Conservation (phyloP, 2,797 vertebrate genomes). For the Hafferia zeledoni region DNA sequence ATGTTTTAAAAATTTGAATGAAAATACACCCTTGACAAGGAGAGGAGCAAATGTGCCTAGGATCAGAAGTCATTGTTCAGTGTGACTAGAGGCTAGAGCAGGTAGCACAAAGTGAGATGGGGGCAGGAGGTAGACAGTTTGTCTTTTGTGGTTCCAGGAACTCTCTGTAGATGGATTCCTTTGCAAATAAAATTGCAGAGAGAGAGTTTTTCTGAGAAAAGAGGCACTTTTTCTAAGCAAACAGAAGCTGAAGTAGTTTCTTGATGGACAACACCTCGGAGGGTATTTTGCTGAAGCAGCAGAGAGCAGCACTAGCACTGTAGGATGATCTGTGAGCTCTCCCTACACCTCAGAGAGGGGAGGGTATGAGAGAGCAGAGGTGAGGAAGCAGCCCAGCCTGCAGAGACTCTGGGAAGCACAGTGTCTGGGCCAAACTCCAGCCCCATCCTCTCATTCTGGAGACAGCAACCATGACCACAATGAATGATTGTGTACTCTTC, state of each 20-base stretch:
- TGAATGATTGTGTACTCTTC: not conserved
- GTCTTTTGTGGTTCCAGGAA: not conserved
- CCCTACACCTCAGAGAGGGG: not conserved
- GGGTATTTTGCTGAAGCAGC: not conserved
- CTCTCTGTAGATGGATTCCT: not conserved
- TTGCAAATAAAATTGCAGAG: not conserved
- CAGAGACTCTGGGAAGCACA: not conserved
- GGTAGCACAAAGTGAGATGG: not conserved
- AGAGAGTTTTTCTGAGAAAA: not conserved
- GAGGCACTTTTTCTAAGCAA: not conserved
- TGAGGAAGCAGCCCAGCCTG: not conserved
- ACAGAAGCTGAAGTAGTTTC: not conserved
- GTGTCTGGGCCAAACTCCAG: not conserved
- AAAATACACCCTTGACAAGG: not conserved
- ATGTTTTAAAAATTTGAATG: not conserved
- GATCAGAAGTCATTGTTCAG: not conserved
- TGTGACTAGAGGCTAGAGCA: too few relatives aligned
- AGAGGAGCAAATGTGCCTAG: not conserved
- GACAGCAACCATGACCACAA: rapidly evolving
- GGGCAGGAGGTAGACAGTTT: not conserved
- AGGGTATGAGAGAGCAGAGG: rapidly evolving
- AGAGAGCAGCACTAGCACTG: rapidly evolving
- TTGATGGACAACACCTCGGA: not conserved
- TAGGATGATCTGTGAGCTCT: not conserved
- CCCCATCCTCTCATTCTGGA: not conserved